Base-by-base conservation (phyloP, 2,888 invertebrate genomes). In the Cryptosula pallasiana region DNA sequence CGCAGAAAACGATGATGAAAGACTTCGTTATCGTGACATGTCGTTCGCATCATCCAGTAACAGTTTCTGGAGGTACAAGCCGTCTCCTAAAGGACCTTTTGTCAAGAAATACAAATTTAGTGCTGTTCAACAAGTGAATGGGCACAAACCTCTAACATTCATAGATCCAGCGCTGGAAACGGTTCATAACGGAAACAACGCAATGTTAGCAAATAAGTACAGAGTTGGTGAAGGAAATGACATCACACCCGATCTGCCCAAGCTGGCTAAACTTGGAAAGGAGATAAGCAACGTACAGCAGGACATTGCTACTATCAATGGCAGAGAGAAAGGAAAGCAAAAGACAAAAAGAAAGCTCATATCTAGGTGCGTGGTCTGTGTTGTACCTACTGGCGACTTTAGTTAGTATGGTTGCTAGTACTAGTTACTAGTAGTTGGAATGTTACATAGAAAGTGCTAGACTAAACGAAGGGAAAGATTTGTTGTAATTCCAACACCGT, bases 171-270 rank as follows among this genome's bases (percentile, higher is more conserved):
- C 97, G 35, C 97, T 97, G 84, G 95, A 95, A 84, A 92, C 94
- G 1, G 90, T 72, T 0, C 78, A 78, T 71, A 78, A 76, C n/a
- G 75, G 72, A 5, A 75, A 77, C 23, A 75, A 77, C 23, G 78
- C 78, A 5, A n/a, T 20, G 9, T 5, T 25, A 0, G 81, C 81
- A 0, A 20, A 5, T 20, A 82, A 83, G 93, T 95, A 78, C 91
- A 93, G 97, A 74, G 93, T 95, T 86, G 97, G 97, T 1, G 97
- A 98, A 86, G 97, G 97, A 35, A 98, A 98, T 84, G 96, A 97
- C 86, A 88, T 98, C 76, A 95, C 95, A 0, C 96, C 97, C 0
- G 96, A 95, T 87, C 93, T 97, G 35, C 89, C 91, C 73, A 97
- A 97, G 86, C 85, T 98, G 70, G 91, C 90, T 83, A 89, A 89